Base-by-base conservation (phyloP, 1,140 invertebrate species). In the Diorhabda carinulata region DNA sequence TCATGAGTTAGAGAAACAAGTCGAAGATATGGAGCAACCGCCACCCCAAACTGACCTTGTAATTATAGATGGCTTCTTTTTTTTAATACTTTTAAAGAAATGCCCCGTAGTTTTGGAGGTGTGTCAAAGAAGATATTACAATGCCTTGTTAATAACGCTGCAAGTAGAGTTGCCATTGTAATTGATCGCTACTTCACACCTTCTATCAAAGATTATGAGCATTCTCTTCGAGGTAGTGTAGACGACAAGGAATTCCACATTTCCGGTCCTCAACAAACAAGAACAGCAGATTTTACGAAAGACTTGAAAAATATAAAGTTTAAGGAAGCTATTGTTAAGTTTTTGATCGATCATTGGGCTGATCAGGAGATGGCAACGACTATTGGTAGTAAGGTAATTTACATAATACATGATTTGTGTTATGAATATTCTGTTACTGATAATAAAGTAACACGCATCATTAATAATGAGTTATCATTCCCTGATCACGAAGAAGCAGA, bases 51-150 rank as follows among this genome's bases (percentile, higher is more conserved):
- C 63, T 40, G 61, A 68, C 58, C 44, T 63, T 64, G n/a, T 68
- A 43, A 64, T 68, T 56, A 43, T 68, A 62, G 76, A 77, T 77
- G 74, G 76, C 3, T 78, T 76, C 62, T 78, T 77, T 74, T 67
- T 72, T 57, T 69, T 73, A 67, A 68, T 66, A 66, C 69, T 45
- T 65, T 77, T 25, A 74, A 71, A 68, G 62, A 77, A 59, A 57
- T 75, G 40, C 76, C 77, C 6, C 66, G 45, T 64, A n/a, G n/a
- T n/a, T n/a, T n/a, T n/a, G n/a, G n/a, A n/a, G n/a, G n/a, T n/a
- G 52, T 78, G 45, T 74, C 74, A 44, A 74, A 76, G 52, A 74
- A 74, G 64, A 70, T 76, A 52, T 64, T 75, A 10, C 63, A 69
- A 61, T 45, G 59, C 57, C 66, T 74, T 58, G 61, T 72, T 41